These are phyloP conservation scores for Idaea aversata DNA, from an alignment of 2,888 invertebrate genomes.

Conservation along the genomic window DNA sequence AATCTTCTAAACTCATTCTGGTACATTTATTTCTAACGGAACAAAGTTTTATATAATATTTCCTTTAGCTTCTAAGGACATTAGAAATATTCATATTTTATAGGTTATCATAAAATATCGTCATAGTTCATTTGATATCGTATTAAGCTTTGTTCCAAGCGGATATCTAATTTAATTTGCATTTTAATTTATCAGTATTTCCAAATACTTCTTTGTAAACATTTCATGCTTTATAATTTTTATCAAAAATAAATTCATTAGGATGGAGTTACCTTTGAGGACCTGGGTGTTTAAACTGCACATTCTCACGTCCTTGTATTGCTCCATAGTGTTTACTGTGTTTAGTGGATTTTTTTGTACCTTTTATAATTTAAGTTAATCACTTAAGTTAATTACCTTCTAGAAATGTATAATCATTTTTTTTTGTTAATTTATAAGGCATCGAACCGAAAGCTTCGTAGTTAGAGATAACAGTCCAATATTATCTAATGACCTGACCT, in stretches of 20 bases:
- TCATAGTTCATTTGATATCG: constrained; percentile 20
- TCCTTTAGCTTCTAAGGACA: background rate
- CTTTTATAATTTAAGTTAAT: too few relatives aligned
- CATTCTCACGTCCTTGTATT: too few relatives aligned
- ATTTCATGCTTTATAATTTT: too few relatives aligned
- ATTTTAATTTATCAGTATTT: background rate
- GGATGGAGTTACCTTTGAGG: too few relatives aligned
- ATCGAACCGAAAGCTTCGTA: constrained; percentile 37
- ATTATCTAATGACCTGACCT: constrained; percentile 27
- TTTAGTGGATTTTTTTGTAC: background rate
- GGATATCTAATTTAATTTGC: too few relatives aligned
- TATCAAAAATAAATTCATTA: too few relatives aligned
- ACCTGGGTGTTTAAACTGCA: too few relatives aligned
- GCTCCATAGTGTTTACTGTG: too few relatives aligned
- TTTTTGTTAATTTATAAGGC: constrained; percentile 18
- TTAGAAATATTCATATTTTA: background rate
- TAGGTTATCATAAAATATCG: constrained; percentile 12
- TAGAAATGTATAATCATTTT: background rate
- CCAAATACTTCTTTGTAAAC: too few relatives aligned
- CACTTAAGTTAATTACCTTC: too few relatives aligned
- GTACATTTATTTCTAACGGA: background rate
- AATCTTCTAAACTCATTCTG: background rate
- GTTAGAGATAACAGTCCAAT: constrained; percentile 21
- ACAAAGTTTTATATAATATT: background rate
- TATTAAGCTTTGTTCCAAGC: constrained; percentile 7